Evolutionary conservation across 2,113 vertebrate genomes (phyloP), one percentile per base, ranked within the genome.

Genomic region (Oreocharis arfaki): DNA sequence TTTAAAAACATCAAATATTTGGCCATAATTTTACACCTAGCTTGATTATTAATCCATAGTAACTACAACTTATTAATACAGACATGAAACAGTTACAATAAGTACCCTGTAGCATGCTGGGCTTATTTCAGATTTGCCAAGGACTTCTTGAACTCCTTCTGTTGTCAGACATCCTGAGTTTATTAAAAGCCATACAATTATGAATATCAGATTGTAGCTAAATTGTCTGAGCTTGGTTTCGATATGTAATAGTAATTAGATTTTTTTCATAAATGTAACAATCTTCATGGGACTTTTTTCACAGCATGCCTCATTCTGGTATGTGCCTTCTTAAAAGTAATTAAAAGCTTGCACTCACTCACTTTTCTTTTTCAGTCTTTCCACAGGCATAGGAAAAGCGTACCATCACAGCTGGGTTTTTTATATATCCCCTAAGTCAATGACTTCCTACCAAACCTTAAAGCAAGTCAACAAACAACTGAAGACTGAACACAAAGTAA

Each of bases 381-480:
- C 23, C 18, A 50, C 8, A 73, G 35, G 19, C 13, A 47, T 6
- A 65, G 32, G 18, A 69, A 75, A 77, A 37, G 7, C 32, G 12
- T 35, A 39, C 2, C 10, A 11, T 53, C 16, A 75, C 16, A 76
- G 7, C 6, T 59, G 16, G 1, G 10, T 21, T 41, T 76, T 70
- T 93, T 26, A 84, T 76, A 22, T 56, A 46, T 64, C 15, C 35
- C 33, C 20, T 44, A 86, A 91, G 26, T 67, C 30, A 32, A 9
- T 53, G 46, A 93, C 12, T 42, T 93, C 49, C 26, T 26, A 35
- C 28, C 63, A 90, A 94, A 64, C 21, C 33, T 96, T 82, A 73
- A 90, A 76, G 5, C 9, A 79, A 76, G 23, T 73, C 50, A 82
- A 76, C 93, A 69, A 91, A 92, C 24, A 63, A 21, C 49, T 39